These are phyloP conservation scores for Neodon shergylaensis DNA, from an alignment of 2,113 vertebrate species.

Conservation along the genomic window DNA sequence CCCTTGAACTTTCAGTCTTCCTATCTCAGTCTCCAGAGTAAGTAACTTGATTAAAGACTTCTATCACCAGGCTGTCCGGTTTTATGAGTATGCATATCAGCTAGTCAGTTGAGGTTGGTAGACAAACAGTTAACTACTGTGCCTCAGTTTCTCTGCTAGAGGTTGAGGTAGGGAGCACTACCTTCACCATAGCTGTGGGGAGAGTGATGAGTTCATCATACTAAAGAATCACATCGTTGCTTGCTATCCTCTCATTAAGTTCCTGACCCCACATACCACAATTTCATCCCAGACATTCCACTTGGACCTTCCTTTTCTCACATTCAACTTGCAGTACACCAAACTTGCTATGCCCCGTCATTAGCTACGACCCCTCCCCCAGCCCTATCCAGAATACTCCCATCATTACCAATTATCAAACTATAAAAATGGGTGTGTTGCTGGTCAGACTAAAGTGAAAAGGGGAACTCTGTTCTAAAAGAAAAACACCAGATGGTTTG, in stretches of 20 bases:
- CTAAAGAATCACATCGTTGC: neutral
- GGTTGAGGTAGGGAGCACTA: neutral
- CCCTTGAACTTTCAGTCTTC: neutral
- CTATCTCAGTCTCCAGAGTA: neutral
- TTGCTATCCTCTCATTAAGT: neutral
- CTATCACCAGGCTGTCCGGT: neutral
- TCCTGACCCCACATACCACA: neutral
- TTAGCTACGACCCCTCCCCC: neutral
- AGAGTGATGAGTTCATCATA: neutral
- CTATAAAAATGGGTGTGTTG: neutral
- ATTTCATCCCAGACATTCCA: neutral
- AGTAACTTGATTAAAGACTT: neutral
- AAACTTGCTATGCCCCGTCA: neutral
- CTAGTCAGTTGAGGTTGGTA: neutral
- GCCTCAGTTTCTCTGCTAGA: neutral
- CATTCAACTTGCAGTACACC: neutral
- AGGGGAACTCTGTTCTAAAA: neutral
- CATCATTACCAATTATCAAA: slow-evolving; percentile 18
- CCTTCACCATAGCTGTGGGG: neutral
- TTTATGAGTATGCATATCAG: neutral
- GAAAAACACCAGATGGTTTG: slow-evolving; percentile 7
- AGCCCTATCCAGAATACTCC: neutral
- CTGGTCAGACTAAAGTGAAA: neutral
- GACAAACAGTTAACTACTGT: neutral
- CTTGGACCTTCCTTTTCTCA: slow-evolving; percentile 20